A percentile compares a stretch with the other conserved stretches of the same genome.
Evolutionary conservation across 2,113 vertebrate genomes (phyloP).

Genomic region (Podarcis muralis): DNA sequence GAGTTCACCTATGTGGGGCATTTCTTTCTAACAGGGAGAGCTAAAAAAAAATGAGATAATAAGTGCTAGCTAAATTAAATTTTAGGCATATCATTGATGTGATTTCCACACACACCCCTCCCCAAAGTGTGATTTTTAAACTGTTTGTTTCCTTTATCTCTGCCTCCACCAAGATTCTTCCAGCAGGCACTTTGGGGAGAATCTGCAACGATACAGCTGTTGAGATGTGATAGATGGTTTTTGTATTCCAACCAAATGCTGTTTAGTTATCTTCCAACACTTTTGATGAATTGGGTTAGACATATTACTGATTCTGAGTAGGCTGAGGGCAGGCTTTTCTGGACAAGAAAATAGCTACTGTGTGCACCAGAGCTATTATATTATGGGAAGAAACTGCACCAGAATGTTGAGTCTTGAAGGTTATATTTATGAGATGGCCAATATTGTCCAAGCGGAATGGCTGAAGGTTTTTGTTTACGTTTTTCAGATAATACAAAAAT

Average conservation of each 20-base stretch:
- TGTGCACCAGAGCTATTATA: background rate
- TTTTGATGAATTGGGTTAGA: constrained; percentile 40
- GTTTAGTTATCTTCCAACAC: constrained; percentile 22
- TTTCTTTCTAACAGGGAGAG: background rate
- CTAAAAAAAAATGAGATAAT: background rate
- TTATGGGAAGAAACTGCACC: background rate
- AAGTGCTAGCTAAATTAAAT: background rate
- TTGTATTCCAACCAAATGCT: constrained; percentile 34
- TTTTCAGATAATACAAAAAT: background rate
- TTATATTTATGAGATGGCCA: background rate
- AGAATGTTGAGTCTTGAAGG: constrained; percentile 7
- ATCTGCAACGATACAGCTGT: constrained; percentile 22
- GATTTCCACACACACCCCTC: background rate
- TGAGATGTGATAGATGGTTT: background rate
- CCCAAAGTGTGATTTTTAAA: background rate
- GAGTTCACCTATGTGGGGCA: background rate
- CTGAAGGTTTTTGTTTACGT: constrained; percentile 13
- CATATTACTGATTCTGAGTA: constrained; percentile 21
- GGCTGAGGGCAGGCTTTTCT: constrained; percentile 23
- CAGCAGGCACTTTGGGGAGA: constrained; percentile 20
- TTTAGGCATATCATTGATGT: background rate
- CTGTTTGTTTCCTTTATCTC: constrained; percentile 27
- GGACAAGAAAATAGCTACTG: constrained; percentile 26
- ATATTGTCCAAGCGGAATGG: background rate
- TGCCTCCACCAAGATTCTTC: background rate